A percentile compares a stretch with the other conserved stretches of the same genome.
These are phyloP conservation scores for Peromyscus aztecus DNA, from an alignment of 2,797 vertebrate species.

Conservation along the genomic window DNA sequence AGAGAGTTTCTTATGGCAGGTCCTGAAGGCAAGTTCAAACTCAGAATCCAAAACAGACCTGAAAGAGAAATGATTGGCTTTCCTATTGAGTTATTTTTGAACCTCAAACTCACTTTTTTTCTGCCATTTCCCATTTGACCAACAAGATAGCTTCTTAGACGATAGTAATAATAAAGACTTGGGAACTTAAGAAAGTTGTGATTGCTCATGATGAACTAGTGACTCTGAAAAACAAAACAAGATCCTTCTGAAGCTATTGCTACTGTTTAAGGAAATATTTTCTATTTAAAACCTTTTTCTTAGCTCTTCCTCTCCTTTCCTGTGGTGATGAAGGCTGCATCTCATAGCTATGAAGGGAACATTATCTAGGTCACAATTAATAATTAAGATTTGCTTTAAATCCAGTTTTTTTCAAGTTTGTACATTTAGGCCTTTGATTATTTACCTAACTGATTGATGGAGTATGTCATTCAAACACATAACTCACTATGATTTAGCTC, in stretches of 20 bases:
- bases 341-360: background rate
- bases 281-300: background rate
- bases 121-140: background rate
- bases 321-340: background rate
- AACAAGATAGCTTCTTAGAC: background rate
- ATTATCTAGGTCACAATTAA: slow-evolving; percentile 20
- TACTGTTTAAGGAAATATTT: background rate
- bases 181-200: background rate
- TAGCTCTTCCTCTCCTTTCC: background rate
- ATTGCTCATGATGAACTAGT: background rate
- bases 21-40: background rate
- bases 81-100: slow-evolving; percentile 1
- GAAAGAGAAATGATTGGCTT: background rate
- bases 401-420: slow-evolving; percentile 34
- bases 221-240: background rate
- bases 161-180: background rate
- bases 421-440: background rate
- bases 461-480: background rate
- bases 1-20: background rate
- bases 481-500: background rate
- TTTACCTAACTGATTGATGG: slow-evolving; percentile 19
- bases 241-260: background rate
- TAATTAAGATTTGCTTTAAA: slow-evolving; percentile 27
- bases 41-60: background rate
- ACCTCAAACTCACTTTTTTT: background rate